Base-by-base conservation (phyloP, 1,140 invertebrate species). In the Camponotus vicinus region DNA sequence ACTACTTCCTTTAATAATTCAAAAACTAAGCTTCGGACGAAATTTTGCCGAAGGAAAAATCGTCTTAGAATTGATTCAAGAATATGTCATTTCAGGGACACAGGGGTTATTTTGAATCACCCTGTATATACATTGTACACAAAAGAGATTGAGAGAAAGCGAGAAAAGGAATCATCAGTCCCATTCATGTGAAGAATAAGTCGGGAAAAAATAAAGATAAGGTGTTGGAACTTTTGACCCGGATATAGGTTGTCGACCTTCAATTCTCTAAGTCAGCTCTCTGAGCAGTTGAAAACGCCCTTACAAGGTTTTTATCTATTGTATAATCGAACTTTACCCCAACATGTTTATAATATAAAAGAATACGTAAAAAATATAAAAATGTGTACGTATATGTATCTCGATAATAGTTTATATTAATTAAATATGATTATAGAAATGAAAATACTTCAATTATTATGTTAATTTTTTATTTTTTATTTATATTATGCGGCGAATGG, bases 181-280 rank as follows among this genome's bases (percentile, higher is more conserved):
- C 13, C 32, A 37, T 66, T 66, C 11, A 66, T 4, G 8, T 5
- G 4, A 37, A 49, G 59, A 52, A 69, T 57, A 71, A 67, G 0
- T 40, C 11, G 8, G 21, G 49, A 64, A 66, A 34, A 49, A 57
- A 73, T 59, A 32, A 59, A 75, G 66, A 76, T 83, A 77, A 67
- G 34, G 15, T 27, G 27, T 11, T 63, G 11, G 15, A 59, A 88
- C 0, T 52, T 52, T 9, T 70, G 32, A 9, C 45, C 37, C 9
- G 2, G 37, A 52, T 86, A 73, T 86, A 71, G 66, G 75, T 79
- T 52, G 27, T 45, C 32, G 52, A 86, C 49, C 55, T 55, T 45
- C 21, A 13, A 55, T 27, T 66, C 52, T 85, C 11, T 27, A 42
- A 11, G 5, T 27, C 61, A 27, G 27, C 2, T 40, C 27, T 27